Evolutionary conservation across 2,888 invertebrate species (phyloP).

Genomic region (Polylopha cassiicola): DNA sequence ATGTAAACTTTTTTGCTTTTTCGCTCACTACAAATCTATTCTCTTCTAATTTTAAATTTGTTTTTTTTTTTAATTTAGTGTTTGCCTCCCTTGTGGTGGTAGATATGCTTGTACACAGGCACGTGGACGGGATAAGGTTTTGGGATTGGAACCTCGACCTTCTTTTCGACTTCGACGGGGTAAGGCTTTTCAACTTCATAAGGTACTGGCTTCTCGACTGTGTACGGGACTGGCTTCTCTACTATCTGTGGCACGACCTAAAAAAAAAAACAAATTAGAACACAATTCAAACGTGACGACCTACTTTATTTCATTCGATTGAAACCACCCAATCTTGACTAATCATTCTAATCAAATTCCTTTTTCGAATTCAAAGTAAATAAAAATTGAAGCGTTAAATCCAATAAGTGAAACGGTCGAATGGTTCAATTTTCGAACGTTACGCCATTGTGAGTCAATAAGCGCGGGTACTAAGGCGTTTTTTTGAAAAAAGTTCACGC

Average conservation of each 20-base stretch:
- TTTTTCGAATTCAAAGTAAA: constrained; percentile 3
- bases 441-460: constrained; percentile 10
- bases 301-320: background rate
- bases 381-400: constrained; percentile 12
- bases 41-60: constrained; percentile 8
- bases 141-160: constrained; percentile 82
- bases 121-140: constrained; percentile 86
- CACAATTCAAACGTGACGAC: background rate
- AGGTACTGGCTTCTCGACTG: constrained; percentile 83
- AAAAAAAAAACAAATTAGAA: constrained; percentile 23
- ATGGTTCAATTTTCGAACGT: constrained; percentile 20
- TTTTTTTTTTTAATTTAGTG: constrained; percentile 55
- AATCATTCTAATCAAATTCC: background rate
- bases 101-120: constrained; percentile 85
- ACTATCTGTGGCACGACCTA: constrained; percentile 83
- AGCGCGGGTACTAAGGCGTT: constrained; percentile 20
- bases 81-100: constrained; percentile 79
- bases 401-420: constrained; percentile 9
- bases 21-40: constrained; percentile 5
- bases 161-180: constrained; percentile 86
- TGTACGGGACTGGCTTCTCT: constrained; percentile 84
- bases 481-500: constrained; percentile 40
- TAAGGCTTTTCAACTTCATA: constrained; percentile 85
- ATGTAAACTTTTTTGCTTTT: constrained; percentile 21
- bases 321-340: background rate